A percentile compares a stretch with the other conserved stretches of the same genome.
Evolutionary conservation across 2,888 invertebrate genomes (phyloP).

Genomic region (Drosophila fulvimacula): DNA sequence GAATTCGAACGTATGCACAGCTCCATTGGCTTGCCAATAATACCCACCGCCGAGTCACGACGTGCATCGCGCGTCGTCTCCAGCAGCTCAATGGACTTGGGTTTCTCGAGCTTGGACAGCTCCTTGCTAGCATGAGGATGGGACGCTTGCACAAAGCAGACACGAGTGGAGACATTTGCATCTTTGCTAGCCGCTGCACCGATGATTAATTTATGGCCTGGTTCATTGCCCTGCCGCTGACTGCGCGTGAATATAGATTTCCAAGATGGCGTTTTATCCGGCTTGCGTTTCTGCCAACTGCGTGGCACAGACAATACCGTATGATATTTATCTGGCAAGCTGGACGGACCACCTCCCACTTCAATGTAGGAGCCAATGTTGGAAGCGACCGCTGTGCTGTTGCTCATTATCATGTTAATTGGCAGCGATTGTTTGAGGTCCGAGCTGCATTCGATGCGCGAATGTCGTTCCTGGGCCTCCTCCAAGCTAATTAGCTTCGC

Average conservation of each 20-base stretch:
- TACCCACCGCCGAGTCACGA: conserved; percentile 55
- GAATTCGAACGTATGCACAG: conserved; percentile 84
- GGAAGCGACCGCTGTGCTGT: conserved; percentile 61
- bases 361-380: conserved; percentile 88
- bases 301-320: conserved; percentile 95
- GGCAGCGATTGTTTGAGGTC: conserved; percentile 84
- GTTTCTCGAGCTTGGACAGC: conserved; percentile 80
- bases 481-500: conserved; percentile 95
- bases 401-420: conserved; percentile 81
- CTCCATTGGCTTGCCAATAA: conserved; percentile 82
- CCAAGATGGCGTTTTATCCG: conserved; percentile 84
- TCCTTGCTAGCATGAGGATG: conserved; percentile 78
- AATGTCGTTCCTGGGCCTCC: conserved; percentile 91
- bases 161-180: conserved; percentile 67
- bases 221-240: conserved; percentile 79
- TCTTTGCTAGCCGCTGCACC: conserved; percentile 61
- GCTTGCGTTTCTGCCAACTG: conserved; percentile 85
- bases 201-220: conserved; percentile 55
- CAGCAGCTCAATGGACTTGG: conserved; percentile 84
- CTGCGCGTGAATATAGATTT: conserved; percentile 85
- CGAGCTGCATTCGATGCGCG: conserved; percentile 84
- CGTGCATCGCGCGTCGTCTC: conserved; percentile 77
- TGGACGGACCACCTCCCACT: conserved; percentile 91
- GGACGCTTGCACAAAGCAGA: conserved; percentile 81
- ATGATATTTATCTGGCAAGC: conserved; percentile 92